These are phyloP conservation scores for Lordiphosa stackelbergi DNA, from an alignment of 1,140 invertebrate genomes.

Conservation along the genomic window DNA sequence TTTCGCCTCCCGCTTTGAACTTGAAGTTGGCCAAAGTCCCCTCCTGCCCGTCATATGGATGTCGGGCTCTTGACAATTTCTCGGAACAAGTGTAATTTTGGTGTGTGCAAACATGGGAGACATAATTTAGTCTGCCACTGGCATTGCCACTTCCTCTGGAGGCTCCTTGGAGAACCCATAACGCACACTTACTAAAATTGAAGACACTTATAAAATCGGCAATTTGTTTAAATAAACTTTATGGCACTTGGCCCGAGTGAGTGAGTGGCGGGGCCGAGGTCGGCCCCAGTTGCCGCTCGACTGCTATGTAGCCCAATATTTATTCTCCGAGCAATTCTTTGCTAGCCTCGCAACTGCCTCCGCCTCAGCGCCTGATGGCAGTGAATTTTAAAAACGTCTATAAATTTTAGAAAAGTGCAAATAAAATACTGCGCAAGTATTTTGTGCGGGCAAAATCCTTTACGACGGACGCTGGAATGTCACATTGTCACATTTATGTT, in stretches of 20 bases:
- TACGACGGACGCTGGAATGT: constrained; percentile 57
- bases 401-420: constrained; percentile 74
- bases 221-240: constrained; percentile 76
- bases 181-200: constrained; percentile 73
- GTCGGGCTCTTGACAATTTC: constrained; percentile 3
- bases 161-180: constrained; percentile 22
- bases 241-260: constrained; percentile 55
- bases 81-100: constrained; percentile 38
- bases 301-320: constrained; percentile 54
- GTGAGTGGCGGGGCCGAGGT: not conserved
- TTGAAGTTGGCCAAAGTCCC: constrained; percentile 9
- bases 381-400: constrained; percentile 71
- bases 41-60: not conserved
- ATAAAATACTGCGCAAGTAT: constrained; percentile 64
- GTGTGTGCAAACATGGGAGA: constrained; percentile 41
- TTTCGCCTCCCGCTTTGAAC: constrained; percentile 1
- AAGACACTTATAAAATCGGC: constrained; percentile 75
- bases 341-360: constrained; percentile 22
- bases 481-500: constrained; percentile 73
- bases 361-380: constrained; percentile 34
- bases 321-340: constrained; percentile 28
- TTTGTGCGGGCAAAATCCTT: constrained; percentile 51
- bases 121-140: constrained; percentile 32
- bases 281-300: not conserved
- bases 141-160: constrained; percentile 3